phyloP scores from a whole-genome alignment of 2,797 vertebrate species.

The Sebastes baramenuke region DNA sequence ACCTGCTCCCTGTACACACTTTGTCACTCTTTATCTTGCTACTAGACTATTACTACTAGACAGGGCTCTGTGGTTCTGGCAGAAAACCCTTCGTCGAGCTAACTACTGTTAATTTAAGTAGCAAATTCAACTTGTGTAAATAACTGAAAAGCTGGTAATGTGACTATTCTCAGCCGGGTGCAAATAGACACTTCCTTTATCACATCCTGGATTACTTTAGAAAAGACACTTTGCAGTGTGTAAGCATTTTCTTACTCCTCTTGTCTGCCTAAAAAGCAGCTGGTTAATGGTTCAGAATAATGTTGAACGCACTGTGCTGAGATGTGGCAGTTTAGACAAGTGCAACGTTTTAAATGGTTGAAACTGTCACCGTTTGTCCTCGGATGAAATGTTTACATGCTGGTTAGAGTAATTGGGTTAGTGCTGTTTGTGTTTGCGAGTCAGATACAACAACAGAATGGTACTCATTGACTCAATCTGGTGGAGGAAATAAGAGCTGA shows the following conservation, averaged over 20 bases:
- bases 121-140: too few species aligned
- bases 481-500: neutral
- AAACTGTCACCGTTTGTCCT: slow-evolving; percentile 4
- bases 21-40: too few species aligned
- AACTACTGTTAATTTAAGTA: too few species aligned
- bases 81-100: too few species aligned
- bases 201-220: neutral
- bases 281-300: slow-evolving; percentile 8
- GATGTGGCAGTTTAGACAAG: neutral
- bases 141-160: too few species aligned
- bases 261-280: neutral
- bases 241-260: neutral
- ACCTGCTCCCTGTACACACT: too few species aligned
- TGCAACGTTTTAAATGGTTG: neutral
- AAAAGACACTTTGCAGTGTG: neutral
- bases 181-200: neutral
- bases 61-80: too few species aligned
- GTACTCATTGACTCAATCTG: neutral
- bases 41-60: too few species aligned
- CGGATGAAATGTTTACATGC: neutral
- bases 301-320: neutral
- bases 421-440: neutral
- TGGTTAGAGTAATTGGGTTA: neutral
- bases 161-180: too few species aligned
- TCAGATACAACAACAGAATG: neutral